A percentile compares a stretch with the other conserved stretches of the same genome.
Evolutionary conservation across 2,113 vertebrate genomes (phyloP).

Genomic region (Myxocyprinus asiaticus): DNA sequence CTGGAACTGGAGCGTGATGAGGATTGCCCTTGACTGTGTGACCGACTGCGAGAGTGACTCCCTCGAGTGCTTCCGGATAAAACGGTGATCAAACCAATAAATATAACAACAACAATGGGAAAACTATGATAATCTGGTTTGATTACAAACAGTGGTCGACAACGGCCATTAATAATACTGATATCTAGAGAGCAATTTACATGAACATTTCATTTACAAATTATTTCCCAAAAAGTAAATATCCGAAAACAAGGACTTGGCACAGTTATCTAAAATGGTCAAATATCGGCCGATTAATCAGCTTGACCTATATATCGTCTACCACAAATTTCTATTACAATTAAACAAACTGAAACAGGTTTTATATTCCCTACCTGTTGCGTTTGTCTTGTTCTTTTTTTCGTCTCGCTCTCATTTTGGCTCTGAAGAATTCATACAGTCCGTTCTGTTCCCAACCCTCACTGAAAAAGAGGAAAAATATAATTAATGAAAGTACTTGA

Average conservation of each 20-base stretch:
- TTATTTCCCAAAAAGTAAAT: too few relatives aligned
- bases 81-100: background rate
- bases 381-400: constrained; percentile 94
- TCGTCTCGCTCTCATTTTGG: constrained; percentile 94
- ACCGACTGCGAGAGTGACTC: constrained; percentile 84
- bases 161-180: too few relatives aligned
- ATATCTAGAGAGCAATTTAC: too few relatives aligned
- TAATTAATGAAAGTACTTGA: background rate
- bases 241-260: too few relatives aligned
- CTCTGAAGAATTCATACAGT: constrained; percentile 95
- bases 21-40: constrained; percentile 90
- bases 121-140: too few relatives aligned
- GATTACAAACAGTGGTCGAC: too few relatives aligned
- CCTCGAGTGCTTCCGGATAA: constrained; percentile 70
- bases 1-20: constrained; percentile 89
- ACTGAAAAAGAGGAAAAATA: constrained; percentile 64
- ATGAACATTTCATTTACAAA: too few relatives aligned
- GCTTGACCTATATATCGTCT: too few relatives aligned
- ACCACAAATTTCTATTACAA: too few relatives aligned
- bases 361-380: constrained; percentile 77
- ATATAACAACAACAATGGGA: background rate
- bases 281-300: too few relatives aligned
- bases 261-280: too few relatives aligned
- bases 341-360: background rate
- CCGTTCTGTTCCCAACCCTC: constrained; percentile 99